Evolutionary conservation across 1,140 invertebrate species (phyloP).

Genomic region (Drosophila pachea): DNA sequence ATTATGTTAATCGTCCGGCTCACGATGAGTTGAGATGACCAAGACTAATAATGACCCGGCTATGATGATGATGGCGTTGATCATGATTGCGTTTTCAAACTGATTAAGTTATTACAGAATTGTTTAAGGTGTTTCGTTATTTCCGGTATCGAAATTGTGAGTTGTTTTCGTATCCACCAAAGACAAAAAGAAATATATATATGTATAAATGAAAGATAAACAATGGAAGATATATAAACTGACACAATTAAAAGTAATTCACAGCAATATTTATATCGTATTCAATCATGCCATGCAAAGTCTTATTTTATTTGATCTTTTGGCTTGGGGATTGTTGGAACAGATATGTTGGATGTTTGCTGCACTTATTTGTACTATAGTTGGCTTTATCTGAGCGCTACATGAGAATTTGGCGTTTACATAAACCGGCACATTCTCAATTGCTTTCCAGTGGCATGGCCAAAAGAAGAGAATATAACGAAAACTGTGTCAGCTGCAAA

Average conservation of each 20-base stretch:
- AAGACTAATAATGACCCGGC: slow-evolving; percentile 14
- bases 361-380: neutral
- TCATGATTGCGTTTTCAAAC: slow-evolving; percentile 28
- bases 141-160: slow-evolving; percentile 25
- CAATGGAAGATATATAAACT: no score
- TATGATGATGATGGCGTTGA: slow-evolving; percentile 24
- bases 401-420: slow-evolving; percentile 41
- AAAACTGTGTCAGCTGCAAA: slow-evolving; percentile 61
- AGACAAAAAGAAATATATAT: no score
- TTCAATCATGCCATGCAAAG: no score
- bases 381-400: slow-evolving; percentile 32
- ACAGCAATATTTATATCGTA: no score
- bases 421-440: slow-evolving; percentile 20
- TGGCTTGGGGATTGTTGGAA: neutral
- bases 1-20: slow-evolving; percentile 13
- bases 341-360: neutral
- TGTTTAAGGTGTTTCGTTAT: slow-evolving; percentile 10
- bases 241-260: no score
- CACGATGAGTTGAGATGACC: slow-evolving; percentile 9
- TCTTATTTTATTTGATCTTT: no score
- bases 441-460: slow-evolving; percentile 34
- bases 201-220: no score
- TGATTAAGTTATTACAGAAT: slow-evolving; percentile 51
- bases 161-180: no score
- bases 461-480: neutral